These are phyloP conservation scores for Trididemnum clinides DNA, from an alignment of 23 tunicate genomes.

Conservation along the genomic window DNA sequence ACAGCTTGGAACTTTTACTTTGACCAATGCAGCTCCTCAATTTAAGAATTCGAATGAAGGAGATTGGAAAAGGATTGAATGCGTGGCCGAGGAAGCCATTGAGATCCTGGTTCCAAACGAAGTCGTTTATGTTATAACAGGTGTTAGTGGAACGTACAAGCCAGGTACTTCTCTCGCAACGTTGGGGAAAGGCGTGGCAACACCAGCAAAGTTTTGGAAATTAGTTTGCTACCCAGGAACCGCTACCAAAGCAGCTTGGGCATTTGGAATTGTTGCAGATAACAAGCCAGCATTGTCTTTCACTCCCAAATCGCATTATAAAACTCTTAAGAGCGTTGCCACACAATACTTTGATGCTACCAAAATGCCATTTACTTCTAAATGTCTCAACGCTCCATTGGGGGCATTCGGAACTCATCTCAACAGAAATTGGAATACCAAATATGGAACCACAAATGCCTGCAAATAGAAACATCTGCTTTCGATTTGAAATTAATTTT, in stretches of 20 bases:
- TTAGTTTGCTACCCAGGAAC: slow-evolving; percentile 94
- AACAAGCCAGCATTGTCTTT: slow-evolving; percentile 9
- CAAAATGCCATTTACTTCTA: slow-evolving; percentile 51
- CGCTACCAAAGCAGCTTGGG: slow-evolving; percentile 50
- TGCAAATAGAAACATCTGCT: too few relatives aligned
- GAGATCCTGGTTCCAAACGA: slow-evolving; percentile 57
- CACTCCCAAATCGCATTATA: slow-evolving; percentile 13
- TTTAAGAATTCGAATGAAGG: slow-evolving; percentile 60
- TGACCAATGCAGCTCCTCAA: slow-evolving; percentile 99
- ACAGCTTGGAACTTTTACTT: slow-evolving; percentile 86
- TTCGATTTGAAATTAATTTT: too few relatives aligned
- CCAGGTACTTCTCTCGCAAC: too few relatives aligned
- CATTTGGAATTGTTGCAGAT: slow-evolving; percentile 60
- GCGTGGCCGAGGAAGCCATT: slow-evolving; percentile 65
- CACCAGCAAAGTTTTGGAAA: slow-evolving; percentile 89
- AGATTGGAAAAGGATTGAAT: slow-evolving; percentile 86
- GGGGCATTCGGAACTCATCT: not conserved
- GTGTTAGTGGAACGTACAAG: slow-evolving; percentile 84
- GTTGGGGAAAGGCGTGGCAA: slow-evolving; percentile 52
- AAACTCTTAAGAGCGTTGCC: slow-evolving; percentile 48
- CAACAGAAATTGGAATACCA: too few relatives aligned
- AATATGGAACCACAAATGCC: too few relatives aligned
- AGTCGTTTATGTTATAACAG: slow-evolving; percentile 83
- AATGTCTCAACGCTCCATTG: slow-evolving; percentile 62
- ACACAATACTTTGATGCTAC: slow-evolving; percentile 41